These are phyloP conservation scores for Trissolcus japonicus DNA, from an alignment of 2,888 invertebrate species.

Conservation along the genomic window DNA sequence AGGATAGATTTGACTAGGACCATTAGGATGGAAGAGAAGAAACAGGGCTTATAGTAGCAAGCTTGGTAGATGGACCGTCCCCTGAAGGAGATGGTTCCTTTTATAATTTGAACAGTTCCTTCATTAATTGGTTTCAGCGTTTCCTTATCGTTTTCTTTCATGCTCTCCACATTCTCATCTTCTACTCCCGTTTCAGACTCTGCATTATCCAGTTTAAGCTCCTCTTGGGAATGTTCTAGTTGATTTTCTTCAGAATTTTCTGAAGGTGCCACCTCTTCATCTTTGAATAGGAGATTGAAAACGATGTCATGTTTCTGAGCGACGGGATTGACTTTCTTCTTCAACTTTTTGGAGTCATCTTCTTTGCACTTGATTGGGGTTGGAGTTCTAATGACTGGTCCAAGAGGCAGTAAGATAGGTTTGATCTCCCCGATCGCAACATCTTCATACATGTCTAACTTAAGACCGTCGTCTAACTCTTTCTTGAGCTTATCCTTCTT, in stretches of 20 bases:
- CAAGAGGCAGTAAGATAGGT: slow-evolving; percentile 68
- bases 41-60: slow-evolving; percentile 68
- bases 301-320: slow-evolving; percentile 67
- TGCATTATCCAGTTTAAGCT: background rate
- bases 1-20: slow-evolving; percentile 66
- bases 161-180: background rate
- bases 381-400: slow-evolving; percentile 68
- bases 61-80: slow-evolving; percentile 59
- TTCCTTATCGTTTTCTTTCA: slow-evolving; percentile 1
- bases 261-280: background rate
- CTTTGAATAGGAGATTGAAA: slow-evolving; percentile 67
- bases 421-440: slow-evolving; percentile 57
- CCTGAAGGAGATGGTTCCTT: slow-evolving; percentile 58
- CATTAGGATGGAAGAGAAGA: slow-evolving; percentile 67
- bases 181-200: background rate
- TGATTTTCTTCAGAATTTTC: background rate
- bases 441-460: slow-evolving; percentile 38
- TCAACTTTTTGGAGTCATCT: background rate
- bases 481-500: slow-evolving; percentile 59
- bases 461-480: slow-evolving; percentile 44
- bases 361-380: slow-evolving; percentile 49
- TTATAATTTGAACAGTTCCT: slow-evolving; percentile 62
- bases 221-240: background rate
- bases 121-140: slow-evolving; percentile 63
- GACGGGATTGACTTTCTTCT: slow-evolving; percentile 26